phyloP scores from a whole-genome alignment of 2,113 vertebrate genomes.

The Dendropsophus ebraccatus region DNA sequence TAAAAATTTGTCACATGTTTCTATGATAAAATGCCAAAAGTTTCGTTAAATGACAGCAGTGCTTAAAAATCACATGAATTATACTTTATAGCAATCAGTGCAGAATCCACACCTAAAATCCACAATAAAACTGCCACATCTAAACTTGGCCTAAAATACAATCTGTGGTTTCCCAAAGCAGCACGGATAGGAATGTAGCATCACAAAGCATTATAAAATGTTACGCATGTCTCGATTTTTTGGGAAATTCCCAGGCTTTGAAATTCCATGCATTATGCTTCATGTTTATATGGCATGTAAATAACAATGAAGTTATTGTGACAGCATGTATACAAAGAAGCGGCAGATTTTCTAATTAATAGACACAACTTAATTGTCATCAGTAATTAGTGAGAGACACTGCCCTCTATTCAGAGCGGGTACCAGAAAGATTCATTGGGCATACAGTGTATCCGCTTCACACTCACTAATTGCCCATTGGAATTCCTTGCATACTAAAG shows the following conservation, averaged over 20 bases:
- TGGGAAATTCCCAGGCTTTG: not conserved
- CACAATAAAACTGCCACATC: not conserved
- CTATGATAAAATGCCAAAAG: no score
- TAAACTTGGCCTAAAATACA: not conserved
- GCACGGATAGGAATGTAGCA: no score
- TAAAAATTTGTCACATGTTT: no score
- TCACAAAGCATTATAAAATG: no score
- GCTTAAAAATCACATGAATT: no score
- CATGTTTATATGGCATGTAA: not conserved
- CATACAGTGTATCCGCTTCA: conserved; percentile 3
- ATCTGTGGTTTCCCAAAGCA: no score
- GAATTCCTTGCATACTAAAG: conserved; percentile 10
- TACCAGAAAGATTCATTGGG: not conserved
- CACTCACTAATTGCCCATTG: conserved; percentile 8
- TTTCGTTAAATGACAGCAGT: no score
- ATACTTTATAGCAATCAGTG: not conserved
- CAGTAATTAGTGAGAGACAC: conserved; percentile 34
- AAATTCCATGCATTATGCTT: not conserved
- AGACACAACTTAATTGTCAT: not conserved
- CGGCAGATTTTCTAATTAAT: conserved; percentile 16
- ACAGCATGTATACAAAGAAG: not conserved
- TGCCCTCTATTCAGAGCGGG: not conserved
- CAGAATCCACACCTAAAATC: not conserved
- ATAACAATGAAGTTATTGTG: conserved; percentile 11
- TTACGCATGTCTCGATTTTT: not conserved